These are phyloP conservation scores for Cryptosula pallasiana DNA, from an alignment of 2,888 invertebrate genomes.

Conservation along the genomic window DNA sequence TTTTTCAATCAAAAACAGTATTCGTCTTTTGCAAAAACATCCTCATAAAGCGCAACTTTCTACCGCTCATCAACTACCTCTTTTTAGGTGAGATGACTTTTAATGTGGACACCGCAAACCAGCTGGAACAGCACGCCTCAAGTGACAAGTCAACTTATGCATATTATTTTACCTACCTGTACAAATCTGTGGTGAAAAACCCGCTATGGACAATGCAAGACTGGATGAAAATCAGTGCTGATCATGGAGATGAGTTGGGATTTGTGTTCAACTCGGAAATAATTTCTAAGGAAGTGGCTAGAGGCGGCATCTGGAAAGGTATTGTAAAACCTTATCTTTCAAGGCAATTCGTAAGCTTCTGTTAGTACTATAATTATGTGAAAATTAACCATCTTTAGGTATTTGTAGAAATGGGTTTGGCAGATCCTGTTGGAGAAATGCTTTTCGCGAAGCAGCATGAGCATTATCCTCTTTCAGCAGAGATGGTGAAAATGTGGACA, in stretches of 20 bases:
- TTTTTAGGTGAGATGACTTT: background rate
- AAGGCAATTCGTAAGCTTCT: too few species aligned
- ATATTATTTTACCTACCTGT: conserved; percentile 4
- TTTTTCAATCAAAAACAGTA: too few species aligned
- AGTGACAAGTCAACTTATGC: conserved; percentile 6
- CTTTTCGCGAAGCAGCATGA: background rate
- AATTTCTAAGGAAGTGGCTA: background rate
- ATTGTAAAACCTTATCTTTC: too few species aligned
- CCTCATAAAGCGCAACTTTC: too few species aligned
- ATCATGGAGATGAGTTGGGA: conserved; percentile 7
- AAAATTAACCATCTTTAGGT: too few species aligned
- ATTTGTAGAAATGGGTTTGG: background rate
- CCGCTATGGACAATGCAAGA: background rate
- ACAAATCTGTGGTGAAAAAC: background rate
- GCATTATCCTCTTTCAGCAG: background rate
- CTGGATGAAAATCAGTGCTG: conserved; percentile 2
- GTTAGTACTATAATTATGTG: too few species aligned
- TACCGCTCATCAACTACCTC: too few species aligned
- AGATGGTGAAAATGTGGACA: background rate
- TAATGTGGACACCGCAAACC: background rate
- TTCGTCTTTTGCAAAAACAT: too few species aligned
- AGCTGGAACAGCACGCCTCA: background rate
- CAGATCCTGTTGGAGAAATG: background rate
- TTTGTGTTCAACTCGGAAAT: background rate
- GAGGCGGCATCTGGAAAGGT: background rate